These are phyloP conservation scores for Dicentrarchus labrax DNA, from an alignment of 2,113 vertebrate species.

Conservation along the genomic window DNA sequence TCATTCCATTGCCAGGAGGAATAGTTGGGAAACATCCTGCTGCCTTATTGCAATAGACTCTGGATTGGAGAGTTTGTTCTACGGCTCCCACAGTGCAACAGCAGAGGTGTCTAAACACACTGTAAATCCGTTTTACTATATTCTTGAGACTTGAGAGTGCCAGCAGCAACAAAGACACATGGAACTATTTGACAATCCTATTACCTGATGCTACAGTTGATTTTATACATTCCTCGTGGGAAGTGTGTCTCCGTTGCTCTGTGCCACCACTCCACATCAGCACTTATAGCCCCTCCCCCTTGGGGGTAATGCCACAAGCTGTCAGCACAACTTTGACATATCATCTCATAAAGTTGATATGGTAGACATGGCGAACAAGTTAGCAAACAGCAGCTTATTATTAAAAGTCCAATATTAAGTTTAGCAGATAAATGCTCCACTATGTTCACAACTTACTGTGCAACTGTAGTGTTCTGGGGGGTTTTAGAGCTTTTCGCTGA, in stretches of 20 bases:
- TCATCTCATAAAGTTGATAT: background rate
- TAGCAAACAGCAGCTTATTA: background rate
- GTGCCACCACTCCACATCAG: conserved; percentile 17
- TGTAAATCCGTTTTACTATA: conserved; percentile 57
- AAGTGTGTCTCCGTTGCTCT: conserved; percentile 1
- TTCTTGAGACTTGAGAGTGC: conserved; percentile 40
- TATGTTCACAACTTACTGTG: background rate
- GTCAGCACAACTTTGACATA: background rate
- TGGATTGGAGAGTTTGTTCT: conserved; percentile 38
- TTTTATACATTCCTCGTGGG: background rate
- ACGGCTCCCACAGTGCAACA: conserved; percentile 27
- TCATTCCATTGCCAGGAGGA: conserved; percentile 11
- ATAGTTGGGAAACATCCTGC: conserved; percentile 8
- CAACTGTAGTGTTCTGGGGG: no score
- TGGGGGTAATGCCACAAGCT: background rate
- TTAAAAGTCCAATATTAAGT: background rate
- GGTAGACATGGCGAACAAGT: background rate
- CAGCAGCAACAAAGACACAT: conserved; percentile 39
- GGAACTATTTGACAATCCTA: conserved; percentile 1
- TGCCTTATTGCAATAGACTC: conserved; percentile 28
- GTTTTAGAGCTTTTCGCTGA: background rate
- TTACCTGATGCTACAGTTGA: conserved; percentile 14
- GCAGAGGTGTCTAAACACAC: conserved; percentile 28
- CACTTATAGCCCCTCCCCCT: conserved; percentile 14
- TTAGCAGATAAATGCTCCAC: background rate